phyloP scores from a whole-genome alignment of 1,140 invertebrate species.

The Magallana ariakensis region DNA sequence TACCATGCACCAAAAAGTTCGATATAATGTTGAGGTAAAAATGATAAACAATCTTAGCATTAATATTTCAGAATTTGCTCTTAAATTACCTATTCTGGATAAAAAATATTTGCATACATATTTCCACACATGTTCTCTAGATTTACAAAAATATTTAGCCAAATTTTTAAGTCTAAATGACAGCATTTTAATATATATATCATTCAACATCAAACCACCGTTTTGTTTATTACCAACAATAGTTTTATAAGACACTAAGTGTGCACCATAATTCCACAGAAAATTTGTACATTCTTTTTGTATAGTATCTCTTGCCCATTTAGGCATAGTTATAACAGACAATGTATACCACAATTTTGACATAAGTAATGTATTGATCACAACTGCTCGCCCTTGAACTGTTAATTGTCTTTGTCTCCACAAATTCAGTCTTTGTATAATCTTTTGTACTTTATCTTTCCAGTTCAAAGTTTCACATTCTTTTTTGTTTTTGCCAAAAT shows the following conservation, averaged over 20 bases:
- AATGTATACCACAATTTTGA: neutral
- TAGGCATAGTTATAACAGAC: neutral
- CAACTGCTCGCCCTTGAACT: neutral
- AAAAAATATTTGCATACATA: neutral
- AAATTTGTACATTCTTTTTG: neutral
- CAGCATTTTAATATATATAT: neutral
- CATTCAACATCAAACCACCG: neutral
- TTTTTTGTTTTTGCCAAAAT: neutral
- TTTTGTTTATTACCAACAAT: no score
- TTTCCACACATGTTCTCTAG: neutral
- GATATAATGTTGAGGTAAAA: neutral
- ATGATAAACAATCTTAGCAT: no score
- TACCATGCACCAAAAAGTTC: neutral
- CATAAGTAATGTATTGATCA: conserved; percentile 2
- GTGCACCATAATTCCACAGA: no score
- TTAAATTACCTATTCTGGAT: neutral
- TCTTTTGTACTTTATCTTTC: neutral
- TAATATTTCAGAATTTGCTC: no score
- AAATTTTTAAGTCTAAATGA: neutral
- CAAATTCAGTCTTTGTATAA: neutral
- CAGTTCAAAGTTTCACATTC: neutral
- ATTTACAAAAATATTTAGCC: neutral
- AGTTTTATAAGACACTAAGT: no score
- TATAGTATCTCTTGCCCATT: neutral
- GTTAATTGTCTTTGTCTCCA: neutral